Evolutionary conservation across 2,113 vertebrate genomes (phyloP), one percentile per base, ranked within the genome.

Genomic region (Lycocorax pyrrhopterus): DNA sequence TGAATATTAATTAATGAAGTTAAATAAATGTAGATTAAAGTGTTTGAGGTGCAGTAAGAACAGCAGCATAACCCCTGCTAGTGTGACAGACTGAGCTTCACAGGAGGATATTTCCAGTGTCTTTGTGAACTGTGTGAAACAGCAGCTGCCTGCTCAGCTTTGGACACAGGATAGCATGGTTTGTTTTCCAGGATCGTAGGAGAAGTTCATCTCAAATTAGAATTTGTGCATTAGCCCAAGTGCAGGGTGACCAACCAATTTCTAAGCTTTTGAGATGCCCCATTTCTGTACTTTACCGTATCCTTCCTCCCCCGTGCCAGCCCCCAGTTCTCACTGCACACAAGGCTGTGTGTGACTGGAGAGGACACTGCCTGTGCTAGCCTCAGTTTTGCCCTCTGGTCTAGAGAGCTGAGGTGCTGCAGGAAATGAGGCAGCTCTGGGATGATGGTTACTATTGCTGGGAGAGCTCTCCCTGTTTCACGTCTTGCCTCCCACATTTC

Each of bases 181-280:
- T 94, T 95, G 64, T 76, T 88, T 94, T 94, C 90, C 59, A 94
- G 55, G 77, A 86, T 84, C 82, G 60, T 1, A 44, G 64, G 73
- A 96, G 76, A 82, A 89, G 59, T 75, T 88, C 2, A 64, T 72
- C 85, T 80, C 82, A 84, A 93, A 86, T 88, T 88, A 88, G 82
- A 80, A 15, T 81, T 63, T 0, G 4, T 79, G 55, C 7, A 0
- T 58, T 77, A 83, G 75, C 58, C 47, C n/a, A 66, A 88, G 51
- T 26, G 15, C 25, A 32, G 44, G 21, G 15, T 79, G 32, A 85
- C 53, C 44, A 82, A 30, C 5, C n/a, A 64, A 4, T 3, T 13
- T 47, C 25, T 39, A 32, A 60, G 44, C 22, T 32, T 82, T 52
- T n/a, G 44, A 75, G 47, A 26, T 60, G 53, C 29, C 25, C 47